Evolutionary conservation across 2,797 vertebrate genomes (phyloP).

Genomic region (Synaphobranchus kaupii): DNA sequence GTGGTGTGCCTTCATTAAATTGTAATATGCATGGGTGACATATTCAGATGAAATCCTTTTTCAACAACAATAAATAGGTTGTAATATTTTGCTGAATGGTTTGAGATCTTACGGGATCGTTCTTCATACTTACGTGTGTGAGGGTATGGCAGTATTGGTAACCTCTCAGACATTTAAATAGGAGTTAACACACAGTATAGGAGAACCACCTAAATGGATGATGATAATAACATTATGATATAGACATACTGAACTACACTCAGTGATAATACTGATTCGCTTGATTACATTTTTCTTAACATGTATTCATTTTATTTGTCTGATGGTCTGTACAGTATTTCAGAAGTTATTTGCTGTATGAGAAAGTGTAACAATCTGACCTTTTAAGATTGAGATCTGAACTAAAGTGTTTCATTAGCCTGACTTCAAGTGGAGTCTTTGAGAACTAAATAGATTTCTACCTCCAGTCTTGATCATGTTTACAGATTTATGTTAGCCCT

Average conservation of each 20-base stretch:
- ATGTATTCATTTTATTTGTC: constrained; percentile 69
- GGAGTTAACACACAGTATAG: constrained; percentile 32
- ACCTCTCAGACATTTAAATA: background rate
- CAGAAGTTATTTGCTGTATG: constrained; percentile 62
- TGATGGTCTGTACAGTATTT: constrained; percentile 49
- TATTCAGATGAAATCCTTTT: background rate
- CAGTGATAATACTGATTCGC: constrained; percentile 53
- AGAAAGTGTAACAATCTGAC: constrained; percentile 65
- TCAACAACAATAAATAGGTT: background rate
- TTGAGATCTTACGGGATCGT: background rate
- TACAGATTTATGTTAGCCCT: constrained; percentile 49
- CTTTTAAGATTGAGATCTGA: constrained; percentile 70
- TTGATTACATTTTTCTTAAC: constrained; percentile 62
- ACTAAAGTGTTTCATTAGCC: constrained; percentile 53
- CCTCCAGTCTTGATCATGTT: constrained; percentile 58
- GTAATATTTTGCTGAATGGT: too few relatives aligned
- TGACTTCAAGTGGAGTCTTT: constrained; percentile 72
- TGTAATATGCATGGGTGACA: background rate
- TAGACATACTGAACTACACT: constrained; percentile 62
- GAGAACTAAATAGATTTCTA: constrained; percentile 70
- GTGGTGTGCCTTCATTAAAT: too few relatives aligned
- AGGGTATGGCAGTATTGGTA: background rate
- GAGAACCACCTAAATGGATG: constrained; percentile 42
- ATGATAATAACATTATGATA: constrained; percentile 63
- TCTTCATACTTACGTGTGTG: background rate